Evolutionary conservation across 92 coral and sea anemone species (phyloP), one percentile per base, ranked within the genome.

Genomic region (Porites divaricata): DNA sequence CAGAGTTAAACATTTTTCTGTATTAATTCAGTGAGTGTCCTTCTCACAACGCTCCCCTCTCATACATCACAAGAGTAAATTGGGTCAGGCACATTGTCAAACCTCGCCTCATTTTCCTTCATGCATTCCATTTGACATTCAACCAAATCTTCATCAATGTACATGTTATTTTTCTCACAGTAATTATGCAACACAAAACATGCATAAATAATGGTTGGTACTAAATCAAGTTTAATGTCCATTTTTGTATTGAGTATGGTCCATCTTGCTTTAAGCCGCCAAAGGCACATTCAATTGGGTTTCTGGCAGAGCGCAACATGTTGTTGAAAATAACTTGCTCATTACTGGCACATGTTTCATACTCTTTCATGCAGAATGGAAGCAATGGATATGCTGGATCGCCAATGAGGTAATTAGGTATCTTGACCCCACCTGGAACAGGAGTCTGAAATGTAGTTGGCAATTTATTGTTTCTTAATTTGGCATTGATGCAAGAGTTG

Each of bases 301-400:
- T 89, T 22, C 86, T 78, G 24, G 92, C 89, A 59, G 89, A 69
- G 28, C 88, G 72, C 84, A 88, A 62, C 80, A 82, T 82, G 72
- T 76, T 77, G 79, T 88, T 88, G 45, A 83, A 83, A 76, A 88
- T 52, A 49, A 89, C 86, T 58, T 89, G 86, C 22, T 68, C 50
- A 72, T 85, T 85, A 16, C 63, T 85, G 67, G 83, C 49, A 35
- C 89, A 85, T 54, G 89, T 52, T 16, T 81, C 77, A 85, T 73
- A 89, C 65, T 79, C 90, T 67, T 89, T 89, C 93, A 89, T 85
- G 75, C 92, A 88, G 84, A 78, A 89, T 20, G 86, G 83, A 50
- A 85, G 76, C 83, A 85, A 35, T 51, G 83, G 88, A 67, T 85
- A 76, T 56, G 83, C 83, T 51, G 88, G 83, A 52, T 85, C 83